Evolutionary conservation across 2,797 vertebrate species (phyloP).

Genomic region (Delichon dasypus): DNA sequence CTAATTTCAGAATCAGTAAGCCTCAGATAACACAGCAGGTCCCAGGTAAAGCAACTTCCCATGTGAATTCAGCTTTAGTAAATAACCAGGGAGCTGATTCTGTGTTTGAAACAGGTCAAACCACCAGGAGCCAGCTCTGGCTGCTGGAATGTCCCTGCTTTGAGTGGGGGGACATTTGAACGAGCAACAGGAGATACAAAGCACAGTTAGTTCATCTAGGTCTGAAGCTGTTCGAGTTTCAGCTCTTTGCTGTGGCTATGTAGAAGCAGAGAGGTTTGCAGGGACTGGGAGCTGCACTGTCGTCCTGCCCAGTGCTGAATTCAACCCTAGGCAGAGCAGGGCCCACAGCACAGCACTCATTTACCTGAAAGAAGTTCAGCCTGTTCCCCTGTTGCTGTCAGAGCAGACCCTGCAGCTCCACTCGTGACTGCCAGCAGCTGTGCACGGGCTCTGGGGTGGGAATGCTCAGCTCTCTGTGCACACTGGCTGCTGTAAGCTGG

Average conservation of each 20-base stretch:
- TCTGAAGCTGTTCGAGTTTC: background rate
- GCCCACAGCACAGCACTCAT: rapidly evolving
- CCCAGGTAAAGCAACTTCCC: background rate
- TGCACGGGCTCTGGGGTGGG: no score
- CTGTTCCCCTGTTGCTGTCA: background rate
- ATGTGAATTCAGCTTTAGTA: background rate
- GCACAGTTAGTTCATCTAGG: background rate
- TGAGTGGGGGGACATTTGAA: background rate
- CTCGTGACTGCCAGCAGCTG: rapidly evolving
- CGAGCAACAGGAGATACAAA: background rate
- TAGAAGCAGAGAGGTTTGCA: background rate
- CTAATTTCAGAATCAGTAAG: background rate
- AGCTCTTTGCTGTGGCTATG: background rate
- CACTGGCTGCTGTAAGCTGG: background rate
- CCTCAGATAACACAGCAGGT: background rate
- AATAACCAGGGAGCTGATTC: background rate
- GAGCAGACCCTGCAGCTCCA: background rate
- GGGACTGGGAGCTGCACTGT: background rate
- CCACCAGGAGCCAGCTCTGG: background rate
- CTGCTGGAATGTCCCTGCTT: background rate
- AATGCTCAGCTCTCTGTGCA: background rate
- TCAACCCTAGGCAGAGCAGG: background rate
- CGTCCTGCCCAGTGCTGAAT: background rate
- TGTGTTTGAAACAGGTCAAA: background rate
- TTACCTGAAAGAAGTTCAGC: background rate